Base-by-base conservation (phyloP, 2,888 invertebrate genomes). In the Cheilosia vernalis region DNA sequence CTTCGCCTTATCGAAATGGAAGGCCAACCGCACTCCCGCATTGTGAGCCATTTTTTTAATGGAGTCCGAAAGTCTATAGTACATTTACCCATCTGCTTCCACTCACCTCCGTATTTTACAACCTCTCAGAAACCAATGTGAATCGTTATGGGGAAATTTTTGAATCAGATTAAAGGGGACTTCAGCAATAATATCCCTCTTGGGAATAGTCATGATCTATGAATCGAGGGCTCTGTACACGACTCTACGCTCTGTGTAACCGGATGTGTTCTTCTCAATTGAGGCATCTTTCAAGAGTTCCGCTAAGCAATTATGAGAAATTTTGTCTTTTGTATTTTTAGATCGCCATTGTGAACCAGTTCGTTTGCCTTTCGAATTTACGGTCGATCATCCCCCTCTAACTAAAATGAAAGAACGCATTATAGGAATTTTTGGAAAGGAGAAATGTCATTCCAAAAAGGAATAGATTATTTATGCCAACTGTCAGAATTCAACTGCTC, bases 241-340 rank as follows among this genome's bases (percentile, higher is more conserved):
- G 17, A 40, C n/a, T 17, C 1, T 17, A 15, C 7, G 10, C 13
- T 33, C 33, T 37, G 13, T 13, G 37, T 37, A 42, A 60, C 69
- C 69, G 69, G 69, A 77, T 47, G 53, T 67, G 9, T 33, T 44
- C 76, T 61, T 44, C 42, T 53, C 60, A 76, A 60, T 27, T 64
- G 4, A 30, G 2, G 2, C 44, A 15, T 44, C 44, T n/a, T 44
- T 44, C 17, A 44, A 47, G 53, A 53, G 10, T 33, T 60, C 60
- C 21, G 5, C 17, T 3, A 13, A 13, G 37, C 37, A 13, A 37
- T 37, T 37, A 37, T 13, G 13, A 37, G 10, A 37, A 13, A 37
- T 37, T 10, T 37, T 60, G 21, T 30, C 51, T 66, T 51, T 66
- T 58, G 49, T 58, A 66, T 66, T 58, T 66, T 40, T 49, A 47